phyloP scores from a whole-genome alignment of 2,797 vertebrate genomes.

The Poliocrania exsul region DNA sequence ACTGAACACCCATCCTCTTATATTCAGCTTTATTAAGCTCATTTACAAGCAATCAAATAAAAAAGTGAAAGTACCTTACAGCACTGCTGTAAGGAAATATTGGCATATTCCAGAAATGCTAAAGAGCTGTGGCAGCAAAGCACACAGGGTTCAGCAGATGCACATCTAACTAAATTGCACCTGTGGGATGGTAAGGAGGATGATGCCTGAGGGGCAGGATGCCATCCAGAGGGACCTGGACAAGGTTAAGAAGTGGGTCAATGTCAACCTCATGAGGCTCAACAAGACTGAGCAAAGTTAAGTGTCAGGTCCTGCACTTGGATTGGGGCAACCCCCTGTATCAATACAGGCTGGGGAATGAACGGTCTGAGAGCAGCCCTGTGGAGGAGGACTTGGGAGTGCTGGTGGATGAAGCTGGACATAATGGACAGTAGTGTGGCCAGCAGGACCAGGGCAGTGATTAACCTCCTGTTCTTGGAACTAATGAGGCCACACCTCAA shows the following conservation, averaged over 20 bases:
- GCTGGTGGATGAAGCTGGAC: not conserved
- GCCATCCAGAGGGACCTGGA: not conserved
- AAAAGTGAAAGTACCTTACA: not conserved
- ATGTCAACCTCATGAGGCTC: not conserved
- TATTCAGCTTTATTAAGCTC: not conserved
- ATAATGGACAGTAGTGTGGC: not conserved
- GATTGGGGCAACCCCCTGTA: not conserved
- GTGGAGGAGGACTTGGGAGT: not conserved
- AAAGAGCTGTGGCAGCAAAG: not conserved
- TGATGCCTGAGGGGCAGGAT: not conserved
- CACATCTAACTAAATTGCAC: not conserved
- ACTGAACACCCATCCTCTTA: not conserved
- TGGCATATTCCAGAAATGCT: not conserved
- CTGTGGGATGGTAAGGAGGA: not conserved
- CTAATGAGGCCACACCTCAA: not conserved
- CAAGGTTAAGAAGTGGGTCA: not conserved
- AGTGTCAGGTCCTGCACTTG: not conserved
- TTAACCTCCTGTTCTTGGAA: not conserved
- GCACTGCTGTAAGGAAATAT: not conserved
- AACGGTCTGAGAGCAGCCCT: not conserved
- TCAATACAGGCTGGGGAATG: not conserved
- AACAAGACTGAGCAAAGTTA: not conserved
- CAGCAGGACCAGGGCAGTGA: not conserved
- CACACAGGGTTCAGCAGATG: rapidly evolving
- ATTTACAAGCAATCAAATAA: not conserved